Evolutionary conservation across 2,888 invertebrate genomes (phyloP), one percentile per base, ranked within the genome.

Genomic region (Boloria selene): DNA sequence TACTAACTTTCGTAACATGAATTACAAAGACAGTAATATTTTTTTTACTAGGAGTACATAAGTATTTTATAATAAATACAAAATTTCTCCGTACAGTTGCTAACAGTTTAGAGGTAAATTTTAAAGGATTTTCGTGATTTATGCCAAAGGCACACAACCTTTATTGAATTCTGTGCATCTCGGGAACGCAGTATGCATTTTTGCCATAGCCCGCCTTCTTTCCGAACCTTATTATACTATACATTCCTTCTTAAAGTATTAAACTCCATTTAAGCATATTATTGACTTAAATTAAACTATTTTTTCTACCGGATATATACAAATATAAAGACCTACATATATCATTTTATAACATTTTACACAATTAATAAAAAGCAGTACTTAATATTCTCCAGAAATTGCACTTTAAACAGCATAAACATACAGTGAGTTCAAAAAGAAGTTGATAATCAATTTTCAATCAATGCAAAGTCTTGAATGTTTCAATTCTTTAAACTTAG

Each of bases 111-210:
- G n/a, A 45, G 42, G 18, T 4, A 17, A 7, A 65, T 2, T 60
- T 72, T 65, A 64, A 67, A 59, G 67, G 67, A 65, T 71, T 65
- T 63, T 64, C 71, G 51, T 53, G 67, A 67, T 68, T 63, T 68
- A 68, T 67, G 67, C 64, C 58, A 61, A 38, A 59, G 61, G 69
- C 69, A 65, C 60, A 71, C 3, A 70, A 65, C 82, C 85, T 83
- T 86, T 88, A 88, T 88, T 87, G 86, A 82, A 88, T 88, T 87
- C 86, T 81, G 69, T 73, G 74, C 79, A 82, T 79, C 83, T 77
- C 69, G 63, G 67, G 64, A 60, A 69, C 62, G 69, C 52, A 79
- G 80, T 75, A 81, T 80, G 79, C 76, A 77, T 80, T 82, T 78
- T 73, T 77, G 75, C 73, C 74, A 73, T 70, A 58, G 68, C 49